Evolutionary conservation across 2,797 vertebrate species (phyloP).

Genomic region (Apogon hyalosoma): DNA sequence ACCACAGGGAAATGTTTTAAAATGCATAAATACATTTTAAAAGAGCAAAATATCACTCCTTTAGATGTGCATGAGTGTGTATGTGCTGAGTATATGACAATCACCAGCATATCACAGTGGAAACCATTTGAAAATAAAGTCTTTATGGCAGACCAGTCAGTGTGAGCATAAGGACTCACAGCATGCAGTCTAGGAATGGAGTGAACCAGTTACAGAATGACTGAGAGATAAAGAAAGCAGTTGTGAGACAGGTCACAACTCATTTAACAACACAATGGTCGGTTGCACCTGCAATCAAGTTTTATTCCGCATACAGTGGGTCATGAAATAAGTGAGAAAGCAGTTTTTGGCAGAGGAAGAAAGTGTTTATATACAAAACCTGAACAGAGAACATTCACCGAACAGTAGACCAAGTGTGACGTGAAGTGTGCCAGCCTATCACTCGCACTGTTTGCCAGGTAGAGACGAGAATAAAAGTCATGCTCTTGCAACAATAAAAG

Average conservation of each 20-base stretch:
- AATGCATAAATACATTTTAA: too few relatives aligned
- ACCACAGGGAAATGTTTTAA: too few relatives aligned
- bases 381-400: background rate
- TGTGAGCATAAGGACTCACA: slow-evolving; percentile 47
- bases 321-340: slow-evolving; percentile 29
- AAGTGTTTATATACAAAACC: slow-evolving; percentile 2
- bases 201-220: background rate
- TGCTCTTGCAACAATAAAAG: slow-evolving; percentile 9
- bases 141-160: slow-evolving; percentile 33
- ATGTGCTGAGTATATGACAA: background rate
- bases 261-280: slow-evolving; percentile 48
- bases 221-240: slow-evolving; percentile 33
- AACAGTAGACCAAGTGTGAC: background rate
- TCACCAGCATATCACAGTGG: slow-evolving; percentile 26
- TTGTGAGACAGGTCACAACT: slow-evolving; percentile 49
- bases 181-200: slow-evolving; percentile 28
- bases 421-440: background rate
- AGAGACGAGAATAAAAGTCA: slow-evolving; percentile 10
- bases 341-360: slow-evolving; percentile 24
- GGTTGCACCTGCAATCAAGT: slow-evolving; percentile 24
- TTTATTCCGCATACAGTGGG: slow-evolving; percentile 18
- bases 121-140: slow-evolving; percentile 54
- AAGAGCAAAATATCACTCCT: too few relatives aligned
- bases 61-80: background rate
- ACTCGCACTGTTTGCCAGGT: background rate